Evolutionary conservation across 2,888 invertebrate genomes (phyloP).

Genomic region (Uloborus plumipes): DNA sequence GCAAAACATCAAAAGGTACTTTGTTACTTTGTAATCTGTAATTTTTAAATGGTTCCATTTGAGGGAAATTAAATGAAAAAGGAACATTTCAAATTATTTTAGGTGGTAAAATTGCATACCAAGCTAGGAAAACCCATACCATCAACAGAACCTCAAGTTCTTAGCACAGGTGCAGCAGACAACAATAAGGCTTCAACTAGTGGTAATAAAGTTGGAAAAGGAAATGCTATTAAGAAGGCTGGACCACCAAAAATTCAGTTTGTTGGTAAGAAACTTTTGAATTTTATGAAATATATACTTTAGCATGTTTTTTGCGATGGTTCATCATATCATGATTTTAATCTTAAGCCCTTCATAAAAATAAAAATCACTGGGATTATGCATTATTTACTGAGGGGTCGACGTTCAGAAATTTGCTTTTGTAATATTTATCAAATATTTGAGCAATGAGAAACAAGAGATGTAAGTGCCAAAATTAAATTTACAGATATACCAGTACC

Average conservation of each 20-base stretch:
- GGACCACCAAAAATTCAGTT: slow-evolving; percentile 87
- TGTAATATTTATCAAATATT: too few species aligned
- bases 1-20: slow-evolving; percentile 97
- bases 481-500: too few species aligned
- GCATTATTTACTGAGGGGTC: too few species aligned
- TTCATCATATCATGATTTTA: too few species aligned
- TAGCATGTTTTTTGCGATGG: too few species aligned
- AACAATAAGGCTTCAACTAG: slow-evolving; percentile 49
- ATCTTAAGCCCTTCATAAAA: too few species aligned
- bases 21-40: not conserved
- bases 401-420: too few species aligned
- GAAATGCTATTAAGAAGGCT: slow-evolving; percentile 73
- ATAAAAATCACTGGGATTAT: too few species aligned
- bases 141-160: slow-evolving; percentile 91
- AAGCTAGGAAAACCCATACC: slow-evolving; percentile 98
- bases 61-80: not conserved
- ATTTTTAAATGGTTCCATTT: not conserved
- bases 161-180: slow-evolving; percentile 71
- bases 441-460: too few species aligned
- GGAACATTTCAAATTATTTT: slow-evolving; percentile 46
- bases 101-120: slow-evolving; percentile 91
- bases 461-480: too few species aligned
- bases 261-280: slow-evolving; percentile 75
- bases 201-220: slow-evolving; percentile 69
- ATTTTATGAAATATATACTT: not conserved